Evolutionary conservation across 2,113 vertebrate genomes (phyloP).

Genomic region (Asarcornis scutulata): DNA sequence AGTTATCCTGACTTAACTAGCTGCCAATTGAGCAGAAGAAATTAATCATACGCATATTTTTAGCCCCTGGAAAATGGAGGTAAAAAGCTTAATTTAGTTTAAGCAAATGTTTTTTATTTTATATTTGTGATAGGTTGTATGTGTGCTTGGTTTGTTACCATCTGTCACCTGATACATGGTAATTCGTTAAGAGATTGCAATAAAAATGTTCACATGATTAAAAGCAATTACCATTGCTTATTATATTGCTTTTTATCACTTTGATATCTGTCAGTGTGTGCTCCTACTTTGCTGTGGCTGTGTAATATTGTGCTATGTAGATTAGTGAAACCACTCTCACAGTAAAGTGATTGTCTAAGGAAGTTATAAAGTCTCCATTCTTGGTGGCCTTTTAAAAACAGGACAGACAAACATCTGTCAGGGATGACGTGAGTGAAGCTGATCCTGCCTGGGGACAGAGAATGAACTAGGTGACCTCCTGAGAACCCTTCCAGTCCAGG

Average conservation of each 20-base stretch:
- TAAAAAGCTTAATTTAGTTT: background rate
- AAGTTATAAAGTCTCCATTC: background rate
- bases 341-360: background rate
- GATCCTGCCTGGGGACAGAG: background rate
- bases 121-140: background rate
- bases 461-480: background rate
- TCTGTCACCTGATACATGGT: background rate
- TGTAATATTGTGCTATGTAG: background rate
- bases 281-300: background rate
- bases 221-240: background rate
- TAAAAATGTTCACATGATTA: background rate
- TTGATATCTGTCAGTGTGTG: background rate
- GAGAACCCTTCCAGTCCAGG: background rate
- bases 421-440: background rate
- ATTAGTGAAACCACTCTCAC: background rate
- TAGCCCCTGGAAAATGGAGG: background rate
- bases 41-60: background rate
- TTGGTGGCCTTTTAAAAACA: constrained; percentile 26
- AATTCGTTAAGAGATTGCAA: background rate
- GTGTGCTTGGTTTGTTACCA: background rate
- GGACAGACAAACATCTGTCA: constrained; percentile 29
- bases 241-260: background rate
- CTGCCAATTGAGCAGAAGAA: background rate
- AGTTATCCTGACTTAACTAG: background rate
- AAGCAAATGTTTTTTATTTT: background rate